Evolutionary conservation across 2,888 invertebrate species (phyloP).

Genomic region (Orchesella flavescens): DNA sequence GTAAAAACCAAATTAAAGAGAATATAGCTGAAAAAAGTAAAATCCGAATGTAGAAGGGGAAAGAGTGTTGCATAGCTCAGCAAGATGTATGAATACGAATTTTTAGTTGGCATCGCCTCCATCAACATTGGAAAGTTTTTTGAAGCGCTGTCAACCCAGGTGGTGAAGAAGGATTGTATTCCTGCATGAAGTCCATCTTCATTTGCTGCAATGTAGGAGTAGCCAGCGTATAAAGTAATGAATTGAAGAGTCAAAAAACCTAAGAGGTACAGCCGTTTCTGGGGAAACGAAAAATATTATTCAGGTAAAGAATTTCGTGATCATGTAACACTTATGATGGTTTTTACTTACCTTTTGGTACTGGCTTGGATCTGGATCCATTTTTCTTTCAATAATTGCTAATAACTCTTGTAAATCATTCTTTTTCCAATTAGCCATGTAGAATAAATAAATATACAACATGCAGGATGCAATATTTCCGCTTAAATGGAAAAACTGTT

Average conservation of each 20-base stretch:
- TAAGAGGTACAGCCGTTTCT: no score
- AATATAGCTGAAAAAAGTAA: neutral
- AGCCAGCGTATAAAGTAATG: no score
- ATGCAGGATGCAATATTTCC: neutral
- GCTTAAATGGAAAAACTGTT: neutral
- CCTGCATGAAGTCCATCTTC: neutral
- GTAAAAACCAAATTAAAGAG: neutral
- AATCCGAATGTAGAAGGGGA: neutral
- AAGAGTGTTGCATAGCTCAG: neutral
- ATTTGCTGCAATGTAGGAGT: no score
- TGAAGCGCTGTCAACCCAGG: neutral
- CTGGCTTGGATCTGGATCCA: neutral
- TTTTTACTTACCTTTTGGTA: neutral
- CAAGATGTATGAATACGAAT: neutral
- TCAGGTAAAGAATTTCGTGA: no score
- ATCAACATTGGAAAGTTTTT: neutral
- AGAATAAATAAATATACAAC: neutral
- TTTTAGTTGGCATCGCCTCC: neutral
- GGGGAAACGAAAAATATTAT: neutral
- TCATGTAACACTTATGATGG: no score
- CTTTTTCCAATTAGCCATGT: constrained; percentile 14
- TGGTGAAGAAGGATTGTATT: neutral
- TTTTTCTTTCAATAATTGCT: neutral
- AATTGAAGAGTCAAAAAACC: no score
- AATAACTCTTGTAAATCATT: neutral